Evolutionary conservation across 2,888 invertebrate genomes (phyloP).

Genomic region (Petrolisthes cinctipes): DNA sequence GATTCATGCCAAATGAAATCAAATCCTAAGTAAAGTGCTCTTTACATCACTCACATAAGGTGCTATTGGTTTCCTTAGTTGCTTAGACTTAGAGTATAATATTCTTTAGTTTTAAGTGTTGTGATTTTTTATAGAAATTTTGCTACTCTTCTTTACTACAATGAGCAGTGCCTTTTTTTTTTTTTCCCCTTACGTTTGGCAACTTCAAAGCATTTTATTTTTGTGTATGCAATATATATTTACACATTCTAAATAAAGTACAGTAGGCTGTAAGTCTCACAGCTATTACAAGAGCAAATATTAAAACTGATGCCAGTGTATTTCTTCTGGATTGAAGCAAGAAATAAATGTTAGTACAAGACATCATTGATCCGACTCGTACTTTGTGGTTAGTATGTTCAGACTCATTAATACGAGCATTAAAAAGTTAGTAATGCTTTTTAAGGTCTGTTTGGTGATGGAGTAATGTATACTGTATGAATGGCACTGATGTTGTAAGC

Average conservation of each 20-base stretch:
- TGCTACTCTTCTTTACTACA: constrained; percentile 46
- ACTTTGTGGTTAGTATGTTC: too few relatives aligned
- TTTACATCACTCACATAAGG: constrained; percentile 48
- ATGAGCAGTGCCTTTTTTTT: constrained; percentile 35
- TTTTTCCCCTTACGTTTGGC: neutral
- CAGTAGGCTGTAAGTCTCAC: neutral
- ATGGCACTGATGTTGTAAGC: too few relatives aligned
- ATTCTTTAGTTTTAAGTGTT: constrained; percentile 54
- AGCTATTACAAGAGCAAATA: neutral
- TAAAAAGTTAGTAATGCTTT: too few relatives aligned
- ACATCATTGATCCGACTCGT: neutral
- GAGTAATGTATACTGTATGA: too few relatives aligned
- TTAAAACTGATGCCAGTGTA: neutral
- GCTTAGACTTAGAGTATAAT: constrained; percentile 23
- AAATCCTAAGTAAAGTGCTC: constrained; percentile 46
- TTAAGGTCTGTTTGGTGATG: too few relatives aligned
- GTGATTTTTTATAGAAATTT: constrained; percentile 44
- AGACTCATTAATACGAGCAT: too few relatives aligned
- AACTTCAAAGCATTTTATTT: neutral
- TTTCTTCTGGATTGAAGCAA: neutral
- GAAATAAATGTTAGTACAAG: neutral
- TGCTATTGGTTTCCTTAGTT: constrained; percentile 45
- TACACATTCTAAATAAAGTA: neutral
- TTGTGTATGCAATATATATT: constrained; percentile 12
- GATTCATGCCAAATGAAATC: constrained; percentile 42